Percentiles rank a stretch among this genome's conserved stretches.
phyloP scores from a whole-genome alignment of 2,113 vertebrate genomes.

The Sclerurus mexicanus region DNA sequence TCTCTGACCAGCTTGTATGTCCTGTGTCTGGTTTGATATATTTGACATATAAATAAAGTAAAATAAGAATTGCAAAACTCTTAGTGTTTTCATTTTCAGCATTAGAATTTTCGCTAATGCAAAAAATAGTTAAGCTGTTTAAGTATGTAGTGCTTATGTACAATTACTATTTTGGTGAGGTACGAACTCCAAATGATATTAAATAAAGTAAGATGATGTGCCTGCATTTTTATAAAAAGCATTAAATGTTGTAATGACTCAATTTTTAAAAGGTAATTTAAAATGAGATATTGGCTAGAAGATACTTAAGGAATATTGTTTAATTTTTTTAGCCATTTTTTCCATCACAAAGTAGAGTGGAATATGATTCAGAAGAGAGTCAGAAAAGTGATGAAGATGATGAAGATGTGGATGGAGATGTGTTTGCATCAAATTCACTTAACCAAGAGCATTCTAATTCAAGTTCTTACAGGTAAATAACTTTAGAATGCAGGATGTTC shows the following conservation, averaged over 20 bases:
- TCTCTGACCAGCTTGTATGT: not conserved
- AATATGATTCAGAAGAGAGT: slow-evolving; percentile 96
- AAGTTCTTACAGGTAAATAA: slow-evolving; percentile 91
- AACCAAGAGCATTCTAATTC: slow-evolving; percentile 91
- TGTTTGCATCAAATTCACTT: slow-evolving; percentile 76
- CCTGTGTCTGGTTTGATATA: fast-evolving
- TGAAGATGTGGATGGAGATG: slow-evolving; percentile 77
- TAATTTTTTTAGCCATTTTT: slow-evolving; percentile 81
- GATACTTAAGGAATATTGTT: not conserved
- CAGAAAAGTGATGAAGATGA: slow-evolving; percentile 84
- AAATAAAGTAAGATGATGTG: not conserved
- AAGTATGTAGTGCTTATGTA: not conserved
- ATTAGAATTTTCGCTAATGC: not conserved
- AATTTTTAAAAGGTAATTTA: not conserved
- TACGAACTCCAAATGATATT: not conserved
- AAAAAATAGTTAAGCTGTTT: not conserved
- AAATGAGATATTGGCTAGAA: not conserved
- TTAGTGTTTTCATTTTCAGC: not conserved
- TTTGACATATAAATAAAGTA: not conserved
- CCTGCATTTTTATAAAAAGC: not conserved
- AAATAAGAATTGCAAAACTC: not conserved
- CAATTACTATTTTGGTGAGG: not conserved
- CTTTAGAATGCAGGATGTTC: not conserved
- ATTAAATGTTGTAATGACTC: not conserved
- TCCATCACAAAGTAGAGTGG: slow-evolving; percentile 78